Conservation (phyloP, 1,140 invertebrate species). For the Vollenhovia emeryi region DNA sequence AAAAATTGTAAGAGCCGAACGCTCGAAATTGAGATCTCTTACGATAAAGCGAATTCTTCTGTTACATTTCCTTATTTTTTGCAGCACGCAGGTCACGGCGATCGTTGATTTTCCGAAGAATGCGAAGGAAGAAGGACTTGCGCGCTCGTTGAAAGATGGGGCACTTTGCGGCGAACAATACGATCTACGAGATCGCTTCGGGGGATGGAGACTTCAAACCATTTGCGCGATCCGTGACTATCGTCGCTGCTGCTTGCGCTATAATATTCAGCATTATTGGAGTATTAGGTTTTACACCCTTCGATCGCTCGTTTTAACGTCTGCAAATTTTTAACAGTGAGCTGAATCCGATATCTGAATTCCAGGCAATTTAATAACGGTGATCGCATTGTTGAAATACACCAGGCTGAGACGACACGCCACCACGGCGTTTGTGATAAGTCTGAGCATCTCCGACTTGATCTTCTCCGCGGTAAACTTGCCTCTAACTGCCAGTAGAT, state of each 20-base stretch:
- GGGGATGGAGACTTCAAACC: slow-evolving; percentile 66
- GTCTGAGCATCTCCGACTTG: slow-evolving; percentile 93
- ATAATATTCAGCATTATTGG: slow-evolving; percentile 92
- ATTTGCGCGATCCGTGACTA: slow-evolving; percentile 89
- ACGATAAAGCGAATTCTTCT: background rate
- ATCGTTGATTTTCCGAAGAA: slow-evolving; percentile 7
- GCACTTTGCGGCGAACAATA: slow-evolving; percentile 55
- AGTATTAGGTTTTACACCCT: slow-evolving; percentile 86
- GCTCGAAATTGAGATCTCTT: background rate
- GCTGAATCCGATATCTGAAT: slow-evolving; percentile 13
- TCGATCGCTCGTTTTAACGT: background rate
- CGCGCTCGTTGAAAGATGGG: slow-evolving; percentile 55
- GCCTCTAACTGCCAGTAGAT: slow-evolving; percentile 93
- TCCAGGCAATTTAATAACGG: slow-evolving; percentile 93
- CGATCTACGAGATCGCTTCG: slow-evolving; percentile 53
- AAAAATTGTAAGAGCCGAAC: background rate
- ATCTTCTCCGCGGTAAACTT: slow-evolving; percentile 94
- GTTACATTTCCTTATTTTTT: background rate
- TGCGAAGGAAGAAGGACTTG: slow-evolving; percentile 1
- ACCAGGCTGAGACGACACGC: slow-evolving; percentile 92
- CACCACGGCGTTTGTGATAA: slow-evolving; percentile 95
- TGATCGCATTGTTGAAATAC: slow-evolving; percentile 91
- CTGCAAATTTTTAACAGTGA: background rate
- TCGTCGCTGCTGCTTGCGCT: slow-evolving; percentile 91
- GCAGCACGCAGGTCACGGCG: background rate